A percentile compares a stretch with the other conserved stretches of the same genome.
phyloP scores from a whole-genome alignment of 2,113 vertebrate genomes.

The Brachypodius melanocephalos region DNA sequence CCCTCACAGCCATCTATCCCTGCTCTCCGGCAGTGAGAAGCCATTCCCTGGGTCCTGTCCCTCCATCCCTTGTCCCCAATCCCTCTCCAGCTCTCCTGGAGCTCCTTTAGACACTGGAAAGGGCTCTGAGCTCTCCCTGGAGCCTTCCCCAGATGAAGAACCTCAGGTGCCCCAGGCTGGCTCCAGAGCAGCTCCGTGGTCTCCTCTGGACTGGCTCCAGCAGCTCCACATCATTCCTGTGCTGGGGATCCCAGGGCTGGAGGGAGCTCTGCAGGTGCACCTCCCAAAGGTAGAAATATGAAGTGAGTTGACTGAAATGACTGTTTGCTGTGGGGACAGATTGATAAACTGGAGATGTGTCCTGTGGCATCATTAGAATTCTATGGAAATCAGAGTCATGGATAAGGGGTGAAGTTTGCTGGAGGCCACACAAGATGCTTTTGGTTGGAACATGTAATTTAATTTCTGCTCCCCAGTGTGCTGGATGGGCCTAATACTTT shows the following conservation, averaged over 20 bases:
- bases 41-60: neutral
- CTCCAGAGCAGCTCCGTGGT: fast-evolving
- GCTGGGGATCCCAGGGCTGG: neutral
- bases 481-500: neutral
- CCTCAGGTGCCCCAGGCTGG: neutral
- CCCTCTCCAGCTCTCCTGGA: neutral
- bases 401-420: neutral
- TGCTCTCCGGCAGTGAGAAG: neutral
- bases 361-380: fast-evolving
- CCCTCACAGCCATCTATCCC: neutral
- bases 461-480: neutral
- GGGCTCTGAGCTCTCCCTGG: neutral
- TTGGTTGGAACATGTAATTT: neutral
- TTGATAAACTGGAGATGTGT: neutral
- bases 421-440: neutral
- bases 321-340: neutral
- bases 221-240: neutral
- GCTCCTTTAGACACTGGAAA: neutral
- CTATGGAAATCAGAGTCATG: neutral
- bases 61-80: neutral
- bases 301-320: neutral
- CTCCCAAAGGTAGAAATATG: neutral
- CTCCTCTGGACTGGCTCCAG: fast-evolving
- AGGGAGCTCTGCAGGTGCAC: neutral
- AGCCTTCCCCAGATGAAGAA: neutral